phyloP scores from a whole-genome alignment of 2,113 vertebrate species.

The Isichthys henryi region DNA sequence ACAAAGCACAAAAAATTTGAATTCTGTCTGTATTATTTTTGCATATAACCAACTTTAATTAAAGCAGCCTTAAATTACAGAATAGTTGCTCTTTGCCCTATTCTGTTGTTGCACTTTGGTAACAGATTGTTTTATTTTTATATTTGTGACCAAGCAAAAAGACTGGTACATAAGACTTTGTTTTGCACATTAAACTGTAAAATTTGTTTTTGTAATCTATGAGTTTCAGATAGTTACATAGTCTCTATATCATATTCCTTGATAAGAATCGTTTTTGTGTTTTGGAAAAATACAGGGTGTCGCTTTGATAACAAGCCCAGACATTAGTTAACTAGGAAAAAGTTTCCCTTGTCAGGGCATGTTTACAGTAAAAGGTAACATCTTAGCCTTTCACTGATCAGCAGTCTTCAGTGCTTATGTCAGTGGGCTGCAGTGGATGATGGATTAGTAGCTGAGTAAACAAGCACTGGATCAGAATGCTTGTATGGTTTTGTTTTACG shows the following conservation, averaged over 20 bases:
- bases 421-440: background rate
- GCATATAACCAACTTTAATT: background rate
- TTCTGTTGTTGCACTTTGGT: background rate
- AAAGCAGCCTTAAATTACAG: background rate
- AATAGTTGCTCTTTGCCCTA: background rate
- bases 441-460: background rate
- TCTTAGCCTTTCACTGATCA: background rate
- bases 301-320: background rate
- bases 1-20: background rate
- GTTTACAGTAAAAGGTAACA: background rate
- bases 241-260: background rate
- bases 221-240: background rate
- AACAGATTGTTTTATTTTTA: background rate
- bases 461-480: background rate
- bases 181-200: background rate
- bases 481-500: background rate
- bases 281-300: background rate
- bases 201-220: background rate
- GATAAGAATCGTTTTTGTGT: background rate
- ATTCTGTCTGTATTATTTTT: background rate
- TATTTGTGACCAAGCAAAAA: background rate
- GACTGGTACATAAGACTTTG: background rate
- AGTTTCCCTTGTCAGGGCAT: background rate
- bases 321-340: background rate
- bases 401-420: background rate